Evolutionary conservation across 2,888 invertebrate genomes (phyloP).

Genomic region (Clitarchus hookeri): DNA sequence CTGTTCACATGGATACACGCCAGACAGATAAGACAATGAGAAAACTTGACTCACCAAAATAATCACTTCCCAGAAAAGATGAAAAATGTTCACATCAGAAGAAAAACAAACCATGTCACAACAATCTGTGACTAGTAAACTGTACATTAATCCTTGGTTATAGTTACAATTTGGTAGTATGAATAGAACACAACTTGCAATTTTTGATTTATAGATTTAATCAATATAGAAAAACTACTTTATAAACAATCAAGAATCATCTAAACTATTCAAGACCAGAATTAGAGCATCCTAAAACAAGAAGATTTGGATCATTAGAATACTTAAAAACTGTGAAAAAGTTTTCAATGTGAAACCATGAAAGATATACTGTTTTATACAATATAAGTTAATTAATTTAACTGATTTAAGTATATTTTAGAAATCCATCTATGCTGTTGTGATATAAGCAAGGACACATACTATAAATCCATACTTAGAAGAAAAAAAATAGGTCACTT

Average conservation of each 20-base stretch:
- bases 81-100: not conserved
- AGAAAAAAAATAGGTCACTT: not conserved
- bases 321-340: not conserved
- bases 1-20: not conserved
- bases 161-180: not conserved
- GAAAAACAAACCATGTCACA: not conserved
- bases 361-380: not conserved
- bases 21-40: not conserved
- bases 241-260: not conserved
- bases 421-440: too few relatives aligned
- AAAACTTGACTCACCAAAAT: constrained; percentile 2
- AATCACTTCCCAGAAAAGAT: not conserved
- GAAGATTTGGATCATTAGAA: not conserved
- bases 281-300: not conserved
- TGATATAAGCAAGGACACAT: not conserved
- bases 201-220: not conserved
- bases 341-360: not conserved
- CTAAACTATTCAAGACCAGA: not conserved
- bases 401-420: too few relatives aligned
- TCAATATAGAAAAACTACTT: not conserved
- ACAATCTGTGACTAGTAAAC: not conserved
- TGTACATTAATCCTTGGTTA: not conserved
- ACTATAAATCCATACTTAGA: not conserved
- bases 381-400: too few relatives aligned
- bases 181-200: not conserved